Conservation (phyloP, 2,113 vertebrate species). For the Apodemus sylvaticus region DNA sequence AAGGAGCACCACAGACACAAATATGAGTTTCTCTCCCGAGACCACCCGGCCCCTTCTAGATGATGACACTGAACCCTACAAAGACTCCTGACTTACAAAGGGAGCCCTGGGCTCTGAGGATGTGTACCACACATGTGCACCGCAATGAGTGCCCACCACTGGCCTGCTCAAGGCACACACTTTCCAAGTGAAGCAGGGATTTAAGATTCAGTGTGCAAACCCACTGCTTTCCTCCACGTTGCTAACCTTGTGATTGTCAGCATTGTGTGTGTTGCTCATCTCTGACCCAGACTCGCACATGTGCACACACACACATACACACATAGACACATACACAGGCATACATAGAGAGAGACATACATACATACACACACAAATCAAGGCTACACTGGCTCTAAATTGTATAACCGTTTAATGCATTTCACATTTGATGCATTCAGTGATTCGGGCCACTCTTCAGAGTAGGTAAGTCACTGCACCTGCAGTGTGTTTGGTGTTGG, state of each 20-base stretch:
- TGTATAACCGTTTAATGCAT: background rate
- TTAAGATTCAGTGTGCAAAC: background rate
- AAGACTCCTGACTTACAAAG: background rate
- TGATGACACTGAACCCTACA: background rate
- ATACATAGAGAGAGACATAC: background rate
- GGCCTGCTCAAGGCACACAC: background rate
- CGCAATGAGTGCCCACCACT: background rate
- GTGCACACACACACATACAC: too few species aligned
- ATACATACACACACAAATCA: background rate
- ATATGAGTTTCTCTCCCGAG: background rate
- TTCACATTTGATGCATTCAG: background rate
- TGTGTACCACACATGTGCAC: fast-evolving
- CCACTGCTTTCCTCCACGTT: background rate
- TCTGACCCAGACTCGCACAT: too few species aligned
- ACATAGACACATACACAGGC: background rate
- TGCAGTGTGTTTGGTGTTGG: background rate
- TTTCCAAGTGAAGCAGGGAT: background rate
- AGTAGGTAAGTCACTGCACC: background rate
- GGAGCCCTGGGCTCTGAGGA: background rate
- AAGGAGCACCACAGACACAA: background rate
- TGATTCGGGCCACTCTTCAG: background rate
- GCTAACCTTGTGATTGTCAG: background rate
- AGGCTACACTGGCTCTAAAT: background rate
- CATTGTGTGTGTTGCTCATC: too few species aligned
- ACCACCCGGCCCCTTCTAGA: background rate